Base-by-base conservation (phyloP, 2,113 vertebrate genomes). In the Orthonyx spaldingii region DNA sequence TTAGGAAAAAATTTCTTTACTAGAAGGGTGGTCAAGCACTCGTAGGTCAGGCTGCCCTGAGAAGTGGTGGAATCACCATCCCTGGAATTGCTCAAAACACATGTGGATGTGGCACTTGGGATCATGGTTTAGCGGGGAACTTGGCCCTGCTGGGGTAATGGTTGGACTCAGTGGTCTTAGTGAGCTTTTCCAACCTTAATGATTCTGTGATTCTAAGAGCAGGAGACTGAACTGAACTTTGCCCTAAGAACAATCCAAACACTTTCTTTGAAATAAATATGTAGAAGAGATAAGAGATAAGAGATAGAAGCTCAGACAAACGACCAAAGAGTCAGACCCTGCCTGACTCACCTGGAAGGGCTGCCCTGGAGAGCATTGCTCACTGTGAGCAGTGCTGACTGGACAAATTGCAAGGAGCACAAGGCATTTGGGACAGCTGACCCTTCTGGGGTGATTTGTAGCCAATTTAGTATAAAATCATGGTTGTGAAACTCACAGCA, bases 81-180 rank as follows among this genome's bases (percentile, higher is more conserved):
- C 35, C 35, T 76, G 63, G 24, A 35, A 77, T 37, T 56, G 41
- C 55, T 63, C 41, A 61, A 35, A 47, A 69, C 16, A 61, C 9
- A 1, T 8, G 12, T 55, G n/a, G 46, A 39, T 82, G 44, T 83
- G 64, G 6, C 41, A 28, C 15, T 1, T 69, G 70, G 32, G n/a
- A n/a, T 27, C 15, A 5, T 11, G 30, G 21, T 32, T 41, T 19
- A 18, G 37, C 35, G 63, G n/a, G 26, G 30, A 32, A 9, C 11
- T 22, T 32, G 55, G 63, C 55, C 55, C 47, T 35, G 32, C 21
- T 69, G 26, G 30, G 44, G 15, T 22, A 10, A 22, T 14, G 6
- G 21, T 32, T 61, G 70, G 47, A 23, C 30, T 23, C 0, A 0
- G 59, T 28, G 15, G 13, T 9, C 24, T 47, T 11, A 28, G 30